These are phyloP conservation scores for Branchellion lobata DNA, from an alignment of 2,888 invertebrate species.

Conservation along the genomic window DNA sequence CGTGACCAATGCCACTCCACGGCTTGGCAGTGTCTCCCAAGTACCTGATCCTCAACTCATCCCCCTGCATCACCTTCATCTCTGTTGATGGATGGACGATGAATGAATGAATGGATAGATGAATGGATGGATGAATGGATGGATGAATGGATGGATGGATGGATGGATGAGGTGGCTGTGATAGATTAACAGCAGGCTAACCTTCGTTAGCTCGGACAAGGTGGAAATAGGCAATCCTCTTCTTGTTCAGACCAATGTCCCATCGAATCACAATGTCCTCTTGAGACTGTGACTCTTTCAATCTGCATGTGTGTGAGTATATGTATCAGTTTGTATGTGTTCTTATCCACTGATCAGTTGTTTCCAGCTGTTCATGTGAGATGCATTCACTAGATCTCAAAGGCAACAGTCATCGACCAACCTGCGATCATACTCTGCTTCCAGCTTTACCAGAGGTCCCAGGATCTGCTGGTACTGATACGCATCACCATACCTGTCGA, in stretches of 20 bases:
- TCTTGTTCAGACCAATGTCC: slow-evolving; percentile 97
- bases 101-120: background rate
- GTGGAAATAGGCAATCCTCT: slow-evolving; percentile 94
- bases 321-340: too few relatives aligned
- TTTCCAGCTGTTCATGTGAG: too few relatives aligned
- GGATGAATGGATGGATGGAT: too few relatives aligned
- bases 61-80: slow-evolving; percentile 98
- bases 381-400: too few relatives aligned
- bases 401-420: too few relatives aligned
- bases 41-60: slow-evolving; percentile 85
- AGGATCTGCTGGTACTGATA: slow-evolving; percentile 98
- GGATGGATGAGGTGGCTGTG: background rate
- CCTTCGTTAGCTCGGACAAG: slow-evolving; percentile 91
- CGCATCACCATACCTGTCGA: slow-evolving; percentile 83
- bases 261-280: slow-evolving; percentile 97
- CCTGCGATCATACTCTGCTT: slow-evolving; percentile 96
- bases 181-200: slow-evolving; percentile 53
- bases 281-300: slow-evolving; percentile 94
- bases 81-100: slow-evolving; percentile 67
- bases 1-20: slow-evolving; percentile 97
- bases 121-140: background rate
- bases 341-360: too few relatives aligned
- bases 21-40: slow-evolving; percentile 87
- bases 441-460: slow-evolving; percentile 90
- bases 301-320: too few relatives aligned